Conservation (phyloP, 2,797 vertebrate genomes). For the Sebastes taczanowskii region DNA sequence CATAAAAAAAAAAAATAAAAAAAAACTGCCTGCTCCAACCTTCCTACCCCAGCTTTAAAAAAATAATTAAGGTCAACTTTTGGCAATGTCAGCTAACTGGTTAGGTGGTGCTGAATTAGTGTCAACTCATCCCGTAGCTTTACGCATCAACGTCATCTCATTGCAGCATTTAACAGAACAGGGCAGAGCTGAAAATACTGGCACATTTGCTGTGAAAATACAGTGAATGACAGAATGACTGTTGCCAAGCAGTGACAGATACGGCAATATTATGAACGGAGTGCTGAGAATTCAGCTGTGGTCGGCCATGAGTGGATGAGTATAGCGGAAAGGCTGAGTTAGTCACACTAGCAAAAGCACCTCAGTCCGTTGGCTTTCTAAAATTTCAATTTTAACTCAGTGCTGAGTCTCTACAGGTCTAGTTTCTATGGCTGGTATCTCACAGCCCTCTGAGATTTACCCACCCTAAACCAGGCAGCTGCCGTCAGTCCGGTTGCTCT, state of each 20-base stretch:
- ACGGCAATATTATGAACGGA: not conserved
- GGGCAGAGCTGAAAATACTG: not conserved
- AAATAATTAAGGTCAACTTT: not conserved
- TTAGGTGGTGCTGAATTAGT: not conserved
- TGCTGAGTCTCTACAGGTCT: not conserved
- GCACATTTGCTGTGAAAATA: slow-evolving; percentile 1
- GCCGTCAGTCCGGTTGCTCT: not conserved
- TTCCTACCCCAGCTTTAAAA: not conserved
- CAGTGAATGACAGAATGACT: not conserved
- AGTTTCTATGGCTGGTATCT: not conserved
- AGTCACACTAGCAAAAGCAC: not conserved
- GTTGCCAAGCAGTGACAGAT: not conserved
- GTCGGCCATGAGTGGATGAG: not conserved
- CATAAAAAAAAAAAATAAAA: too few species aligned
- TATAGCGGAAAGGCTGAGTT: not conserved
- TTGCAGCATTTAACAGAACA: not conserved
- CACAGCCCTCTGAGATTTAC: not conserved
- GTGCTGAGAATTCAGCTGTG: not conserved
- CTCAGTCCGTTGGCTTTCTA: not conserved
- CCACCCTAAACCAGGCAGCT: not conserved
- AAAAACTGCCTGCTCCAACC: too few species aligned
- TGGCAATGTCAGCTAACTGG: not conserved
- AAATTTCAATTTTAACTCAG: not conserved
- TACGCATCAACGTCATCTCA: not conserved
- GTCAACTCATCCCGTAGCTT: not conserved